Evolutionary conservation across 2,888 invertebrate species (phyloP).

Genomic region (Lamellibrachia satsuma): DNA sequence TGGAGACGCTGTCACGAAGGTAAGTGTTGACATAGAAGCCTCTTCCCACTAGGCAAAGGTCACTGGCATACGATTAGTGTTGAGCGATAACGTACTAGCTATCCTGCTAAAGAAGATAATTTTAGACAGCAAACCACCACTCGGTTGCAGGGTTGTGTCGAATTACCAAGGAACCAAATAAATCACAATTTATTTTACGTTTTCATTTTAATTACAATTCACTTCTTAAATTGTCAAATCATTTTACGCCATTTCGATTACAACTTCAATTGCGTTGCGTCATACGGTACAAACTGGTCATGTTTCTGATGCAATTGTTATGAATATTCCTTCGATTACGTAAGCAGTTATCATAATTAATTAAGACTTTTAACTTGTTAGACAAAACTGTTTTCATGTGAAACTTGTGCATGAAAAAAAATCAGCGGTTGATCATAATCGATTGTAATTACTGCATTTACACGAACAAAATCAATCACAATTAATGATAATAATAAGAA

Average conservation of each 20-base stretch:
- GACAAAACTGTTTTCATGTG: too few species aligned
- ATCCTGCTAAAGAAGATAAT: not conserved
- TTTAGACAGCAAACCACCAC: not conserved
- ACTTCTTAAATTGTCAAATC: not conserved
- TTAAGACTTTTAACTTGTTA: too few species aligned
- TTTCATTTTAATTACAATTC: not conserved
- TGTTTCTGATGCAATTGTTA: too few species aligned
- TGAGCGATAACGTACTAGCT: not conserved
- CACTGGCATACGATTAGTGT: not conserved
- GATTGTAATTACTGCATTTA: too few species aligned
- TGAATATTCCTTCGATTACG: too few species aligned
- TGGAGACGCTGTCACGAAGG: not conserved
- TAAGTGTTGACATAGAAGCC: not conserved
- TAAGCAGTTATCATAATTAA: too few species aligned
- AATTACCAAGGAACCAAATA: not conserved
- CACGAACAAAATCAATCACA: too few species aligned
- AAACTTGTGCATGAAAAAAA: too few species aligned
- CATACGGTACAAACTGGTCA: not conserved
- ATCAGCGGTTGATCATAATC: too few species aligned
- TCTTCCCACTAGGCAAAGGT: too few species aligned
- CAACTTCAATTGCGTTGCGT: not conserved
- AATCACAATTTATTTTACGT: not conserved
- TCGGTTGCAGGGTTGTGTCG: not conserved
- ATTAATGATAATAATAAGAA: too few species aligned
- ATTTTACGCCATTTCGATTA: not conserved